phyloP scores from a whole-genome alignment of 2,888 invertebrate genomes.

The Amphipoea lucens region DNA sequence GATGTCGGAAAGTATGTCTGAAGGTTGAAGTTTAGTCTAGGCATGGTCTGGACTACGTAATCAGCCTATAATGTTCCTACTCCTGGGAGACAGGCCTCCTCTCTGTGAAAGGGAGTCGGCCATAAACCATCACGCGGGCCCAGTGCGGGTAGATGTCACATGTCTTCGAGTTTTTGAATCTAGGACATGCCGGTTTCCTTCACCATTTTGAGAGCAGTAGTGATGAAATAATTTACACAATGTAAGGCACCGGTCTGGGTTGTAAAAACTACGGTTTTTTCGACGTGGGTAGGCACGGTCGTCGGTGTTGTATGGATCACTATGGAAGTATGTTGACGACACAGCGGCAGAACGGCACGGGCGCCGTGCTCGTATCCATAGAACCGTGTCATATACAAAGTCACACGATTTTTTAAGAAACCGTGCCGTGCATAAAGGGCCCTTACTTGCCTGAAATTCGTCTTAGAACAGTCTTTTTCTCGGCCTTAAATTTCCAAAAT shows the following conservation, averaged over 20 bases:
- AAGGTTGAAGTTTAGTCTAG: neutral
- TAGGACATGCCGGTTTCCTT: neutral
- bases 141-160: neutral
- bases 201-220: neutral
- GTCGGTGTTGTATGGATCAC: neutral
- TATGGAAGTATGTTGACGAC: neutral
- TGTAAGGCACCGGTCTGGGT: too few relatives aligned
- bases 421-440: too few relatives aligned
- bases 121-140: neutral
- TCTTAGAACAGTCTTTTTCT: neutral
- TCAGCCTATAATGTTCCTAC: too few relatives aligned
- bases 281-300: neutral
- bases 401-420: too few relatives aligned
- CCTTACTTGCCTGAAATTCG: neutral
- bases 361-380: neutral
- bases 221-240: too few relatives aligned
- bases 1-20: neutral
- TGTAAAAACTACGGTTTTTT: too few relatives aligned
- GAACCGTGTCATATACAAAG: neutral
- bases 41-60: neutral
- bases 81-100: too few relatives aligned
- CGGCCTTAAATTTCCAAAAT: constrained; percentile 16
- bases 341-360: neutral
- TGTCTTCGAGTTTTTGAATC: neutral
- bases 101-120: neutral